Percentiles rank a stretch among this genome's conserved stretches.
Conservation (phyloP, 2,113 vertebrate genomes). For the Pollachius pollachius region DNA sequence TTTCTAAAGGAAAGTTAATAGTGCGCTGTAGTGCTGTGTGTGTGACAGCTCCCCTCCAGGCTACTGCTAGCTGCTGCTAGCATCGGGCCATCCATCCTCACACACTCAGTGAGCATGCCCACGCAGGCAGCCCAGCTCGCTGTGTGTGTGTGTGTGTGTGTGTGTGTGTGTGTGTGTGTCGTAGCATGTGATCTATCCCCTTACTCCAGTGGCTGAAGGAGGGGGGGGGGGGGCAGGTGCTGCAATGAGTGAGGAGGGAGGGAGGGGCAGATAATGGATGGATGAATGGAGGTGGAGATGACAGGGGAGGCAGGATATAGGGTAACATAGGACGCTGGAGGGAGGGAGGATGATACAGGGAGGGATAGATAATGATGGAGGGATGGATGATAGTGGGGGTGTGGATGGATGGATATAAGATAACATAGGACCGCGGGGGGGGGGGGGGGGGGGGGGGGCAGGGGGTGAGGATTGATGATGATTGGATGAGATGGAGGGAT, state of each 20-base stretch:
- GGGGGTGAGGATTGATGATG: too few species aligned
- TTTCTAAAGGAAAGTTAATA: conserved; percentile 31
- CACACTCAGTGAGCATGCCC: conserved; percentile 61
- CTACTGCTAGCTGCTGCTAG: conserved; percentile 52
- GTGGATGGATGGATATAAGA: too few species aligned
- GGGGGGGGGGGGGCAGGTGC: conserved; percentile 53
- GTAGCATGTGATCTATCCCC: conserved; percentile 40
- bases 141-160: too few species aligned
- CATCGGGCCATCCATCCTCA: conserved; percentile 48
- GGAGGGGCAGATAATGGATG: conserved; percentile 7
- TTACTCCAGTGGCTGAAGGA: conserved; percentile 35
- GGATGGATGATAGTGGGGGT: too few species aligned
- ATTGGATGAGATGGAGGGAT: too few species aligned
- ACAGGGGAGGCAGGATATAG: too few species aligned
- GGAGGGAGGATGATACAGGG: too few species aligned
- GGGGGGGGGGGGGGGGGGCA: too few species aligned
- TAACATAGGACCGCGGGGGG: too few species aligned
- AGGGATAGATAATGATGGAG: too few species aligned
- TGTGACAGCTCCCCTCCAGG: conserved; percentile 46
- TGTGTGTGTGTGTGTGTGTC: too few species aligned
- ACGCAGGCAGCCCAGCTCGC: conserved; percentile 41
- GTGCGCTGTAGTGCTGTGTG: conserved; percentile 33
- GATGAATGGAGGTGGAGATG: too few species aligned
- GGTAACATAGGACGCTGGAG: conserved; percentile 33
- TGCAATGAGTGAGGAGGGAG: conserved; percentile 42